Percentiles rank a stretch among this genome's conserved stretches.
phyloP scores from a whole-genome alignment of 2,888 invertebrate species.

The Leuctra nigra region DNA sequence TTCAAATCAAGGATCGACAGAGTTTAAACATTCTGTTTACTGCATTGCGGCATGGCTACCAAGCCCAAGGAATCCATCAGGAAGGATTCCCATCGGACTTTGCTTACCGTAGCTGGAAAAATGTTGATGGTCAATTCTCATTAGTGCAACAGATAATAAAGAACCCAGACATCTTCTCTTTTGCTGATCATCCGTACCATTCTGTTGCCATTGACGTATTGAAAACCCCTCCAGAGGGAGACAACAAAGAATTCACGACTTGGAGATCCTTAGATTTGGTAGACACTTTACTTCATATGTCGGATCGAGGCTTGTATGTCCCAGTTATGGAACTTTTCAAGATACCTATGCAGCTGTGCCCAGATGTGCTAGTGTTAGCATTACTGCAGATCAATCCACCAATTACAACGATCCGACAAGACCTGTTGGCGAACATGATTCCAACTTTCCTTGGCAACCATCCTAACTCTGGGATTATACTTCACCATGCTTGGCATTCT shows the following conservation, averaged over 20 bases:
- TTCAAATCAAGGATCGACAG: slow-evolving; percentile 78
- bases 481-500: slow-evolving; percentile 84
- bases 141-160: slow-evolving; percentile 81
- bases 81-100: slow-evolving; percentile 81
- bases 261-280: slow-evolving; percentile 93
- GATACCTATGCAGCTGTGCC: slow-evolving; percentile 86
- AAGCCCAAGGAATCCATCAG: slow-evolving; percentile 61
- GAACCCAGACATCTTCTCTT: slow-evolving; percentile 88
- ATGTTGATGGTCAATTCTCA: slow-evolving; percentile 88
- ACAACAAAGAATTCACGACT: slow-evolving; percentile 86
- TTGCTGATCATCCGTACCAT: slow-evolving; percentile 86
- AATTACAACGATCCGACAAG: slow-evolving; percentile 66
- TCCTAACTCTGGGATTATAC: slow-evolving; percentile 91
- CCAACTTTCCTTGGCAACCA: slow-evolving; percentile 93
- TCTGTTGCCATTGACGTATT: slow-evolving; percentile 81
- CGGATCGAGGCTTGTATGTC: slow-evolving; percentile 78
- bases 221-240: slow-evolving; percentile 91
- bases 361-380: slow-evolving; percentile 86
- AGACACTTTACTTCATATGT: slow-evolving; percentile 77
- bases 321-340: slow-evolving; percentile 86
- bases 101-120: slow-evolving; percentile 87
- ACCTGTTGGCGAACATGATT: slow-evolving; percentile 78
- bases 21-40: slow-evolving; percentile 77
- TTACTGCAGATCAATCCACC: slow-evolving; percentile 82
- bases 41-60: slow-evolving; percentile 73